phyloP scores from a whole-genome alignment of 2,113 vertebrate species.

The Halcyon malimbica region DNA sequence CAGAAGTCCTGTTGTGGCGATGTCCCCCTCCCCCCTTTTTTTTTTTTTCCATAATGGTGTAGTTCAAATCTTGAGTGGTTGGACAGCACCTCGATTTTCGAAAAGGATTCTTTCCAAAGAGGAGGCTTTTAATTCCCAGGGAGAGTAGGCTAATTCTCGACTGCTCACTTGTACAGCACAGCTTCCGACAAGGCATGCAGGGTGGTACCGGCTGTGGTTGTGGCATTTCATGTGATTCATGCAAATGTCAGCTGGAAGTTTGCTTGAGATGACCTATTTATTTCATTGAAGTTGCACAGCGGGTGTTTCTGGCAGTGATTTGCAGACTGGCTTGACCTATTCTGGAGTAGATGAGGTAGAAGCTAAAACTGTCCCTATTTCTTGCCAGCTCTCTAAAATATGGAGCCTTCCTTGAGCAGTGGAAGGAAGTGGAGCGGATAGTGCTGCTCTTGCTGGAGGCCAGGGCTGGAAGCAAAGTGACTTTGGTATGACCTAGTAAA shows the following conservation, averaged over 20 bases:
- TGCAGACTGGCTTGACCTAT: background rate
- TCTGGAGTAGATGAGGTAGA: background rate
- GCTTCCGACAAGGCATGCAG: background rate
- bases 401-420: background rate
- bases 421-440: background rate
- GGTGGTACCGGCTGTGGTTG: background rate
- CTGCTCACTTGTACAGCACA: background rate
- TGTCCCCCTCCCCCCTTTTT: no score
- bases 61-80: background rate
- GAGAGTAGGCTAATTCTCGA: background rate
- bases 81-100: background rate
- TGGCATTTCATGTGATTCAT: background rate
- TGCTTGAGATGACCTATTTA: background rate
- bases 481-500: background rate
- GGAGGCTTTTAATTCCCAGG: background rate
- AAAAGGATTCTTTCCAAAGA: background rate
- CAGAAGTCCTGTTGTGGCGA: background rate
- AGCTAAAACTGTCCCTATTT: background rate
- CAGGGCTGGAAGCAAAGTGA: background rate
- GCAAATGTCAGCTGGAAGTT: background rate
- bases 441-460: background rate
- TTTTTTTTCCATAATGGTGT: background rate
- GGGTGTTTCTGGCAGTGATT: background rate
- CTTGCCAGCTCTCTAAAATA: background rate
- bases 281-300: rapidly evolving